phyloP scores from a whole-genome alignment of 1,140 invertebrate species.

The Episyrphus balteatus region DNA sequence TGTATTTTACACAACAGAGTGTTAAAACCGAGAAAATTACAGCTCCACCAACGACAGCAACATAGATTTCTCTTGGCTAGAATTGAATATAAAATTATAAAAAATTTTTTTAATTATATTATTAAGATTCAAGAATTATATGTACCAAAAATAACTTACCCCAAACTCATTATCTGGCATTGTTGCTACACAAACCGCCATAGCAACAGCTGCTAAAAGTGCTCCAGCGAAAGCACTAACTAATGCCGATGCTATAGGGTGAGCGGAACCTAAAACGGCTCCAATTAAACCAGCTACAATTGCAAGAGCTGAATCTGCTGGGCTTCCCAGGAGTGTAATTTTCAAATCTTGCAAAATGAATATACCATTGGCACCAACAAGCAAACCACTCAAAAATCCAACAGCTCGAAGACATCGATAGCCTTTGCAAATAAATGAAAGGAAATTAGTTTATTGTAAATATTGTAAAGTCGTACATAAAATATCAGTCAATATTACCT shows the following conservation, averaged over 20 bases:
- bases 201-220: slow-evolving; percentile 27
- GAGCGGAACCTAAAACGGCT: slow-evolving; percentile 31
- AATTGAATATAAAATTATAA: too few relatives aligned
- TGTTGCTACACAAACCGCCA: slow-evolving; percentile 33
- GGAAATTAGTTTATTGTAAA: too few relatives aligned
- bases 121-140: too few relatives aligned
- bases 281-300: slow-evolving; percentile 31
- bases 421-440: too few relatives aligned
- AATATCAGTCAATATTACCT: slow-evolving; percentile 36
- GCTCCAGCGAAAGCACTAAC: slow-evolving; percentile 34
- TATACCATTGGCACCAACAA: slow-evolving; percentile 58
- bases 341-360: slow-evolving; percentile 31
- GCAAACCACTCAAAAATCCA: slow-evolving; percentile 82
- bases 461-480: slow-evolving; percentile 10
- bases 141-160: slow-evolving; percentile 21
- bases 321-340: slow-evolving; percentile 30
- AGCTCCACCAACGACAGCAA: slow-evolving; percentile 31
- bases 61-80: slow-evolving; percentile 31
- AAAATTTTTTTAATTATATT: neutral
- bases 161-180: slow-evolving; percentile 36
- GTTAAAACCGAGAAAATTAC: slow-evolving; percentile 34
- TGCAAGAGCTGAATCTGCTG: slow-evolving; percentile 31
- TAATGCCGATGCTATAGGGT: slow-evolving; percentile 31
- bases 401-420: slow-evolving; percentile 81
- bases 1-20: slow-evolving; percentile 33